Evolutionary conservation across 2,888 invertebrate species (phyloP).

Genomic region (Lepas anatifera): DNA sequence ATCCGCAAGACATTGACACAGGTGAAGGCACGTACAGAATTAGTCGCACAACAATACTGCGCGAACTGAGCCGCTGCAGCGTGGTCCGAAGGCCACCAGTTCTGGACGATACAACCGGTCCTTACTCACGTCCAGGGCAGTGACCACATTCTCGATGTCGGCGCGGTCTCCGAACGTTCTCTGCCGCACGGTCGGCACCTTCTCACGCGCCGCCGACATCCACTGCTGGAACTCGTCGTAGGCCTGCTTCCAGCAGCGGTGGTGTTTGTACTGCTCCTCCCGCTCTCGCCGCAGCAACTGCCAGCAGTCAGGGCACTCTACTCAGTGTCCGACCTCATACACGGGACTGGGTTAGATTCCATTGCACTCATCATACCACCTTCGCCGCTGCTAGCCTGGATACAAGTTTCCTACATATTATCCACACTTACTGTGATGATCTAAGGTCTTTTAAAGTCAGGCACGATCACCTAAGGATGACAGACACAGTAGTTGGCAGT

Average conservation of each 20-base stretch:
- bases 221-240: conserved; percentile 79
- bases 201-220: conserved; percentile 76
- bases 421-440: too few species aligned
- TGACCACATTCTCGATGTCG: conserved; percentile 75
- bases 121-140: conserved; percentile 52
- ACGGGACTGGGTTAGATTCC: background rate
- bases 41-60: too few species aligned
- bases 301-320: background rate
- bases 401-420: too few species aligned
- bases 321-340: background rate
- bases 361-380: too few species aligned
- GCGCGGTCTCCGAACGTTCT: conserved; percentile 71
- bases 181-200: conserved; percentile 74
- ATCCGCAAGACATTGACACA: too few species aligned
- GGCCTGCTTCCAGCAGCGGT: conserved; percentile 78
- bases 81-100: too few species aligned
- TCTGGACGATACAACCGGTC: background rate
- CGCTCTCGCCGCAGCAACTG: conserved; percentile 57
- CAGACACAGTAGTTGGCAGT: too few species aligned
- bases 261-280: conserved; percentile 76
- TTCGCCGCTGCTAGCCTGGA: too few species aligned
- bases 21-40: too few species aligned
- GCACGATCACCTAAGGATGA: too few species aligned
- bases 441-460: too few species aligned
- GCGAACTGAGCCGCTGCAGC: too few species aligned